Evolutionary conservation across 2,888 invertebrate genomes (phyloP).

Genomic region (Hypomecis atomaria): DNA sequence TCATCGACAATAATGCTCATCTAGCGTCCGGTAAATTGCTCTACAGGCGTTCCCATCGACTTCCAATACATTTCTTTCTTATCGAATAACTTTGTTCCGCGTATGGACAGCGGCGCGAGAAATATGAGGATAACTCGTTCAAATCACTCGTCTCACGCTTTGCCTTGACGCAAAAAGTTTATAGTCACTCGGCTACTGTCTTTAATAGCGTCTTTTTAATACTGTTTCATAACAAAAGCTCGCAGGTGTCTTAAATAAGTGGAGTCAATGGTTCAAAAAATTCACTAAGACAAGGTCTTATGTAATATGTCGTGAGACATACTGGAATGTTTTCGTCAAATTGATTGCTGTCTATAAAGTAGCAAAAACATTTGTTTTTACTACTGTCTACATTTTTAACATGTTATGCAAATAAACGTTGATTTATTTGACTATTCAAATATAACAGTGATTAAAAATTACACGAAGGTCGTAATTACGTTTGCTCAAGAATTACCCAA

Average conservation of each 20-base stretch:
- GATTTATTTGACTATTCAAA: constrained; percentile 37
- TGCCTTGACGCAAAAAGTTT: constrained; percentile 25
- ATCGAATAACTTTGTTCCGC: constrained; percentile 35
- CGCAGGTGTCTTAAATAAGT: not conserved
- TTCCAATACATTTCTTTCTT: constrained; percentile 43
- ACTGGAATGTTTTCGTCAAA: constrained; percentile 20
- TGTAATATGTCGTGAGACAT: not conserved
- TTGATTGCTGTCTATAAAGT: constrained; percentile 29
- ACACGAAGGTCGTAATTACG: constrained; percentile 26
- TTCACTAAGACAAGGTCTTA: constrained; percentile 18
- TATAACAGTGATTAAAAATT: constrained; percentile 32
- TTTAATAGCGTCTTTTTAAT: constrained; percentile 7
- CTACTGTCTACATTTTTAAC: constrained; percentile 30
- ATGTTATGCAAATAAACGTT: constrained; percentile 33
- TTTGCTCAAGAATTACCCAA: constrained; percentile 18
- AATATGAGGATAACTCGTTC: constrained; percentile 33
- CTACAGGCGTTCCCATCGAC: constrained; percentile 50
- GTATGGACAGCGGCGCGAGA: constrained; percentile 33
- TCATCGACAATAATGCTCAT: constrained; percentile 62
- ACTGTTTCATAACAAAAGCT: constrained; percentile 14
- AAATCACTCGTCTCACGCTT: constrained; percentile 35
- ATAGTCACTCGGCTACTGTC: constrained; percentile 18
- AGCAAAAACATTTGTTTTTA: constrained; percentile 35
- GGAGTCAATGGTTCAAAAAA: too few species aligned
- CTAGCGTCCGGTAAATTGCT: constrained; percentile 57